Conservation (phyloP, 1,140 invertebrate species). For the Temnothorax curvispinosus region DNA sequence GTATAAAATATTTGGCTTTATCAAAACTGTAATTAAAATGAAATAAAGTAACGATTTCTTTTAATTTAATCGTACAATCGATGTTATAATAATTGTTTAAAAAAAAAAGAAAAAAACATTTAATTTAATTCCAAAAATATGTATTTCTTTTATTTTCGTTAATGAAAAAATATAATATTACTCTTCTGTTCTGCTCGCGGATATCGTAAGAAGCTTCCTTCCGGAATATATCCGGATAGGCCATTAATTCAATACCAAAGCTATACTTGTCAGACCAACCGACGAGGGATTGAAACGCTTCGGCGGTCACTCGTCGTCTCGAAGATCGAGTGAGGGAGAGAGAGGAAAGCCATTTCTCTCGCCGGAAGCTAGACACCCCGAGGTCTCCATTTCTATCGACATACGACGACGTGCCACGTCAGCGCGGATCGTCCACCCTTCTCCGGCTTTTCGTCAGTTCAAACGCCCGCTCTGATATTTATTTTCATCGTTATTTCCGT, state of each 20-base stretch:
- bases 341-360: slow-evolving; percentile 74
- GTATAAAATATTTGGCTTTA: neutral
- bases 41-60: neutral
- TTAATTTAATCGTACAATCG: neutral
- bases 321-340: slow-evolving; percentile 49
- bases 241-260: slow-evolving; percentile 72
- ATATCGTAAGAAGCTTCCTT: slow-evolving; percentile 54
- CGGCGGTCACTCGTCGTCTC: slow-evolving; percentile 62
- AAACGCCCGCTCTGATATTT: slow-evolving; percentile 64
- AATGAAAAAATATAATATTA: neutral
- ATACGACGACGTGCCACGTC: slow-evolving; percentile 77
- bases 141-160: neutral
- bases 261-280: slow-evolving; percentile 61
- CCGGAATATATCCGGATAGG: slow-evolving; percentile 52
- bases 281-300: slow-evolving; percentile 72
- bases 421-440: slow-evolving; percentile 76
- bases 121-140: neutral
- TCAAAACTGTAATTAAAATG: neutral
- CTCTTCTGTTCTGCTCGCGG: neutral
- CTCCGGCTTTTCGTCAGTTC: slow-evolving; percentile 65
- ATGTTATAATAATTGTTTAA: neutral
- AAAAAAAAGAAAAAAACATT: neutral
- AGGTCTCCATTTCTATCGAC: slow-evolving; percentile 71
- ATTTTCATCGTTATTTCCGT: slow-evolving; percentile 68
- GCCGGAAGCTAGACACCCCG: slow-evolving; percentile 77